phyloP scores from a whole-genome alignment of 2,888 invertebrate species.

The Tenthredo amoena region DNA sequence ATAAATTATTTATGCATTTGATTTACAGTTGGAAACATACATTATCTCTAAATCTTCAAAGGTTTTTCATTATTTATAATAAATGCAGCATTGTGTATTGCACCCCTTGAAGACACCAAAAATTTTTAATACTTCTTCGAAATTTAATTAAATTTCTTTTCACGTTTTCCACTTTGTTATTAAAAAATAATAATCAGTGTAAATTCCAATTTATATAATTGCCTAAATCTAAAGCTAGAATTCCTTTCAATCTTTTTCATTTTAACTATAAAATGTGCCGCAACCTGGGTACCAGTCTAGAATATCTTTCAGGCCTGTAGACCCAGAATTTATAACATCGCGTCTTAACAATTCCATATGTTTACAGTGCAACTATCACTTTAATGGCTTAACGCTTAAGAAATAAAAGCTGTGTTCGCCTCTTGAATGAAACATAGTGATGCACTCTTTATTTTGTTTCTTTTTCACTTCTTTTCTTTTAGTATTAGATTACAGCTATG shows the following conservation, averaged over 20 bases:
- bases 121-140: slow-evolving; percentile 23
- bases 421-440: slow-evolving; percentile 7
- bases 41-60: not conserved
- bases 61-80: slow-evolving; percentile 12
- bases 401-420: slow-evolving; percentile 26
- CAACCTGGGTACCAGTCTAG: slow-evolving; percentile 1
- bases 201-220: slow-evolving; percentile 11
- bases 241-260: not conserved
- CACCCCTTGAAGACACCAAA: slow-evolving; percentile 4
- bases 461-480: not conserved
- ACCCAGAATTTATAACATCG: not conserved
- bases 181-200: slow-evolving; percentile 47
- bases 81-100: slow-evolving; percentile 31
- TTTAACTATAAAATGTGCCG: slow-evolving; percentile 19
- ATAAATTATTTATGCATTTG: slow-evolving; percentile 24
- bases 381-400: slow-evolving; percentile 20
- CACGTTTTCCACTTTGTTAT: slow-evolving; percentile 64
- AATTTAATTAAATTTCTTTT: slow-evolving; percentile 42
- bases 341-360: slow-evolving; percentile 25
- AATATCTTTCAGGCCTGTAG: slow-evolving; percentile 3
- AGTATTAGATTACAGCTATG: slow-evolving; percentile 41
- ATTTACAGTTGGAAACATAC: slow-evolving; percentile 13
- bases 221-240: slow-evolving; percentile 29
- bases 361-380: slow-evolving; percentile 46
- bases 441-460: slow-evolving; percentile 34